Evolutionary conservation across 2,888 invertebrate species (phyloP).

Genomic region (Dusona sp.): DNA sequence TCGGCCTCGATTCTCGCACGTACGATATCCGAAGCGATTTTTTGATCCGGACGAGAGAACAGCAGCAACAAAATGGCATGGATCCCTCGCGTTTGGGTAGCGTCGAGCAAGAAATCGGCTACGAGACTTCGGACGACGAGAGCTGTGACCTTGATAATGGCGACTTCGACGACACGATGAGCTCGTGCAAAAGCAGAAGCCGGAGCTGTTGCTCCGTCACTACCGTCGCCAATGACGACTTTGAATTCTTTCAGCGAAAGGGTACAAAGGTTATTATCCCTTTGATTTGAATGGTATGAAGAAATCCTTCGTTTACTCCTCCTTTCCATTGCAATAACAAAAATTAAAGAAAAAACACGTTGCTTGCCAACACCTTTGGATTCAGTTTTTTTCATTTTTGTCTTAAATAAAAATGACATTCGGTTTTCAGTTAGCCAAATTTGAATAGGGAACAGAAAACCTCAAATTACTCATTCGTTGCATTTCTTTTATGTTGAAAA

Average conservation of each 20-base stretch:
- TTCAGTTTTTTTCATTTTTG: background rate
- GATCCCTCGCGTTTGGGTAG: constrained; percentile 67
- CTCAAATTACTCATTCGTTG: too few species aligned
- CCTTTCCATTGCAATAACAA: background rate
- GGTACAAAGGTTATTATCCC: constrained; percentile 78
- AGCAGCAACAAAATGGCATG: constrained; percentile 61
- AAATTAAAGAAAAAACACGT: background rate
- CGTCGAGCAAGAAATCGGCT: constrained; percentile 74
- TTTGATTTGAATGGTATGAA: constrained; percentile 49
- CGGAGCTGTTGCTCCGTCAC: constrained; percentile 87
- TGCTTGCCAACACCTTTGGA: background rate
- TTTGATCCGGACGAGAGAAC: constrained; percentile 68
- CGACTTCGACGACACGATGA: constrained; percentile 83
- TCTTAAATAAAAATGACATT: background rate
- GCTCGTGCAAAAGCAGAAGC: constrained; percentile 84
- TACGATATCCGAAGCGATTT: constrained; percentile 78
- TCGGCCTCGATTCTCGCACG: constrained; percentile 77
- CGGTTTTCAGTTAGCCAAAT: background rate
- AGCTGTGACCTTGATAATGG: constrained; percentile 81
- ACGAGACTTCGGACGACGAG: constrained; percentile 82
- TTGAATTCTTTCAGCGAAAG: constrained; percentile 87
- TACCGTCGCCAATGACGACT: constrained; percentile 88
- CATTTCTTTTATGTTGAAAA: too few species aligned
- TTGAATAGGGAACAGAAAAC: too few species aligned
- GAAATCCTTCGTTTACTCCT: constrained; percentile 10